These are phyloP conservation scores for Calidris pygmaea DNA, from an alignment of 2,113 vertebrate species.

Conservation along the genomic window DNA sequence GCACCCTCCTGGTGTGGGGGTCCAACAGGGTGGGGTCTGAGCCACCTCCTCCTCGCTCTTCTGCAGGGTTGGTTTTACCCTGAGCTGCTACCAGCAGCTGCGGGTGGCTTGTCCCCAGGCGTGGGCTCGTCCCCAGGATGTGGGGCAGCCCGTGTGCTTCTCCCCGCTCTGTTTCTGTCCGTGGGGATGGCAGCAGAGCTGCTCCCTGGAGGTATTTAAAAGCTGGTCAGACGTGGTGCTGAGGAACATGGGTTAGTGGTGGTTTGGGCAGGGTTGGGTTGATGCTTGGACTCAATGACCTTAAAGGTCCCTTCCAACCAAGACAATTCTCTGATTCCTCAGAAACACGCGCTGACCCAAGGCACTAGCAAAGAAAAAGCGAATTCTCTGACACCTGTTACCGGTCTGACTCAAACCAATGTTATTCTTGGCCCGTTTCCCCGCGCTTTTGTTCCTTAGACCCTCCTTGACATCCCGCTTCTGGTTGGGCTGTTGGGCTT, in stretches of 20 bases:
- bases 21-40: fast-evolving
- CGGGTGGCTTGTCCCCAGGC: background rate
- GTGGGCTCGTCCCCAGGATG: background rate
- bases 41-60: background rate
- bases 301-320: background rate
- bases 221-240: background rate
- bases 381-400: background rate
- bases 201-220: background rate
- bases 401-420: background rate
- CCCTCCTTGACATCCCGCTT: background rate
- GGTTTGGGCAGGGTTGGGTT: background rate
- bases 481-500: background rate
- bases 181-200: background rate
- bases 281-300: background rate
- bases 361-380: background rate
- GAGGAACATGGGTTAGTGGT: background rate
- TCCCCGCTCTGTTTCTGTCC: background rate
- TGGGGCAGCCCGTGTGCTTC: background rate
- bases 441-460: background rate
- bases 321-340: background rate
- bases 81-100: background rate
- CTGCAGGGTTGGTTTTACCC: background rate
- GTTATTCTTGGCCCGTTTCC: background rate
- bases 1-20: background rate
- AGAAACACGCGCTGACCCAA: fast-evolving